Percentiles rank a stretch among this genome's conserved stretches.
These are phyloP conservation scores for Peucedramus taeniatus DNA, from an alignment of 2,113 vertebrate genomes.

Conservation along the genomic window DNA sequence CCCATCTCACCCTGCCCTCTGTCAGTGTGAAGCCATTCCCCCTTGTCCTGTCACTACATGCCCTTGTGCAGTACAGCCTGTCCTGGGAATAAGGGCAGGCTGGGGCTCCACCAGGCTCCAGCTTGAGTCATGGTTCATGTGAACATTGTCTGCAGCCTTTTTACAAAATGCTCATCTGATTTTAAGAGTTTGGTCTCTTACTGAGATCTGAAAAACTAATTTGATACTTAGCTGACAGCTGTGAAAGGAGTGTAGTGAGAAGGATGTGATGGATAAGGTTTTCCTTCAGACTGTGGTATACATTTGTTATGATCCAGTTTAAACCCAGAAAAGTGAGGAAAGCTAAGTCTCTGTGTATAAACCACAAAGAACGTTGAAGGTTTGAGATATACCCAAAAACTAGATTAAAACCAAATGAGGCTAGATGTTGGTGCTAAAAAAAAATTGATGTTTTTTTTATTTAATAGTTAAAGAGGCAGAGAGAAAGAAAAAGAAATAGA, in stretches of 20 bases:
- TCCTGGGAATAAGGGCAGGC: background rate
- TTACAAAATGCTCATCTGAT: background rate
- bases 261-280: background rate
- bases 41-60: background rate
- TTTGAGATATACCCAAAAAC: background rate
- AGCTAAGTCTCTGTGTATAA: background rate
- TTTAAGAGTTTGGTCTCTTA: background rate
- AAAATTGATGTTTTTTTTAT: background rate
- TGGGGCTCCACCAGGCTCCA: background rate
- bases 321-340: background rate
- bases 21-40: background rate
- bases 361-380: background rate
- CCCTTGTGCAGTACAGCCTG: background rate
- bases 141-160: background rate
- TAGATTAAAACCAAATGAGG: background rate
- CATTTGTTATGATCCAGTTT: rapidly evolving
- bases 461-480: background rate
- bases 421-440: background rate
- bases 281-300: background rate
- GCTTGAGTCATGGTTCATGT: background rate
- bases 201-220: background rate
- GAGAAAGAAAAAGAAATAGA: background rate
- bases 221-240: background rate
- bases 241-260: background rate
- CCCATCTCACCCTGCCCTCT: background rate